Evolutionary conservation across 2,797 vertebrate genomes (phyloP).

Genomic region (Vultur gryphus): DNA sequence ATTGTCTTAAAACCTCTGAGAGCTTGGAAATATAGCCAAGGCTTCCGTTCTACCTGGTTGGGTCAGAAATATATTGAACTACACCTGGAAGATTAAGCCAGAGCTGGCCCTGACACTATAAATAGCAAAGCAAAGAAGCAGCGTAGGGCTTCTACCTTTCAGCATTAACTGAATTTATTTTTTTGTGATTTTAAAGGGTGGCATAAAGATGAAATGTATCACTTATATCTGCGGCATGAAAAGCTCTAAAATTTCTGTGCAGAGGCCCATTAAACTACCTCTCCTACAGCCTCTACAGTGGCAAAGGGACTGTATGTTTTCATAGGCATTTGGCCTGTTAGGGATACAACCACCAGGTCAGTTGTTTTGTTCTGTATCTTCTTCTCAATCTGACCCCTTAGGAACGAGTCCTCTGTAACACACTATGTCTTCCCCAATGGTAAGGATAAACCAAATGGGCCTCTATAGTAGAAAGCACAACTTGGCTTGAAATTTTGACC

Average conservation of each 20-base stretch:
- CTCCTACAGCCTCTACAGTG: neutral
- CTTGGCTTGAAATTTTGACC: neutral
- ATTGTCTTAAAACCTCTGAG: constrained; percentile 13
- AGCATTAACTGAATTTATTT: constrained; percentile 10
- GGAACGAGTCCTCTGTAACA: neutral
- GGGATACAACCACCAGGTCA: neutral
- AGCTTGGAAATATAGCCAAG: neutral
- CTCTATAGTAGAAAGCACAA: fast-evolving
- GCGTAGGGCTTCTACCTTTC: constrained; percentile 6
- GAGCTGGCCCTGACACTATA: neutral
- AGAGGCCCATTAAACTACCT: constrained; percentile 10
- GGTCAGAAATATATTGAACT: constrained; percentile 36
- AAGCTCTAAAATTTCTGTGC: constrained; percentile 4
- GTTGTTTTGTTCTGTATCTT: neutral
- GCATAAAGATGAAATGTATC: constrained; percentile 42
- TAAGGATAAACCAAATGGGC: neutral
- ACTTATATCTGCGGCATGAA: constrained; percentile 16
- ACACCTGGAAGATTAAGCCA: constrained; percentile 22
- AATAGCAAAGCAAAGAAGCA: constrained; percentile 15
- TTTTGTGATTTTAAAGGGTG: constrained; percentile 13
- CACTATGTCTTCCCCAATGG: neutral
- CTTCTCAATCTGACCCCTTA: neutral
- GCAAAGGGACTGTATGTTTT: neutral
- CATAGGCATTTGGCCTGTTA: neutral
- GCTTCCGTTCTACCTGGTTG: constrained; percentile 12